phyloP scores from a whole-genome alignment of 2,888 invertebrate species.

The Dicyrtomina minuta region DNA sequence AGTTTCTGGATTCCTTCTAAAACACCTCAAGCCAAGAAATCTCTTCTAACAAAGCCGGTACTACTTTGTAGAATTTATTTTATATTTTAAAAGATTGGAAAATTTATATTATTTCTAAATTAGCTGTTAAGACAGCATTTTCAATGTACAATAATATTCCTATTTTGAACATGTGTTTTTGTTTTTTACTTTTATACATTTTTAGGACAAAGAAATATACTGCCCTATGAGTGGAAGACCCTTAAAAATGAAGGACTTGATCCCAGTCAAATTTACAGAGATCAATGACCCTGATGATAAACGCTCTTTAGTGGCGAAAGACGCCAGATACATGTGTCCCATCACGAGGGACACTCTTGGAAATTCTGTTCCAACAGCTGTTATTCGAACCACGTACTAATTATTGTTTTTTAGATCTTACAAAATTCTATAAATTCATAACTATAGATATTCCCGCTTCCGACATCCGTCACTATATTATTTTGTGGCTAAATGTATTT shows the following conservation, averaged over 20 bases:
- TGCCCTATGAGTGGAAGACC: constrained; percentile 84
- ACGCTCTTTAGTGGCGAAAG: constrained; percentile 80
- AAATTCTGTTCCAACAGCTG: constrained; percentile 91
- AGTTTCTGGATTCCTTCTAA: constrained; percentile 97
- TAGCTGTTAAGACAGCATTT: no score
- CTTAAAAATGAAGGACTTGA: constrained; percentile 86
- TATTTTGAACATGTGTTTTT: no score
- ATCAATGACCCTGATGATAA: constrained; percentile 85
- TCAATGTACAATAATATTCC: no score
- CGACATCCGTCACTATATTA: no score
- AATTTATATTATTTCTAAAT: no score
- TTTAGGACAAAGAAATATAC: constrained; percentile 70
- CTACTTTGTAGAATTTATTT: no score
- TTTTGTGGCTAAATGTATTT: no score
- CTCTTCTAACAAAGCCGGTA: constrained; percentile 75
- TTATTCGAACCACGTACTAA: constrained; percentile 79
- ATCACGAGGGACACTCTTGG: constrained; percentile 93
- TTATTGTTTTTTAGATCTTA: constrained; percentile 19
- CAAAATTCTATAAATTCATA: no score
- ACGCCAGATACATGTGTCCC: constrained; percentile 95
- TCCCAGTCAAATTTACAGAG: constrained; percentile 87
- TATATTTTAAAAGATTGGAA: constrained; percentile 6
- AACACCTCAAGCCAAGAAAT: constrained; percentile 78
- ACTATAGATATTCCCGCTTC: no score
- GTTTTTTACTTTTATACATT: no score